These are phyloP conservation scores for Antedon mediterranea DNA, from an alignment of 53 echinoderm and acorn worm species.

Conservation along the genomic window DNA sequence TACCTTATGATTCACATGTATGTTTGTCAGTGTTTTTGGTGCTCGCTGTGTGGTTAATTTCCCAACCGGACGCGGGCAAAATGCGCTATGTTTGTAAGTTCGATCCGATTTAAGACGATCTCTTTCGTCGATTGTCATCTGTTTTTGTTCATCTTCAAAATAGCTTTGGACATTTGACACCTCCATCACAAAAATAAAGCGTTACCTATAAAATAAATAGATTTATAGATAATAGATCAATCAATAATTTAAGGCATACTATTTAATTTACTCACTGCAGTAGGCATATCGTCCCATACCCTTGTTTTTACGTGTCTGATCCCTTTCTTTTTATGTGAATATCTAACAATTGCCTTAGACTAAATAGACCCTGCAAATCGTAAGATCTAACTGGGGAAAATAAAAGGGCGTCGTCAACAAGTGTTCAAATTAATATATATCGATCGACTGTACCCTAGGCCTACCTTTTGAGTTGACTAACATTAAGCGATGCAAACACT, in stretches of 20 bases:
- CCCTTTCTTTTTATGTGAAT: no score
- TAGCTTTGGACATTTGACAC: slow-evolving; percentile 22
- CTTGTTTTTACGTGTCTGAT: no score
- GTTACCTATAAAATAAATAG: neutral
- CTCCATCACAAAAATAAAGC: no score
- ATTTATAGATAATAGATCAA: no score
- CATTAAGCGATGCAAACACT: no score
- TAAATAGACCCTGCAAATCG: no score
- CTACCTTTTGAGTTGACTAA: no score
- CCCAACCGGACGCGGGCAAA: slow-evolving; percentile 2
- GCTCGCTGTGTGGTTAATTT: slow-evolving; percentile 10
- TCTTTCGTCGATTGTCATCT: slow-evolving; percentile 7
- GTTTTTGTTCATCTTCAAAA: slow-evolving; percentile 35
- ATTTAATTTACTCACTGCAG: neutral
- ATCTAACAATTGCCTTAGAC: no score
- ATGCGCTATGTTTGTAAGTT: slow-evolving; percentile 10
- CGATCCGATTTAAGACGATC: slow-evolving; percentile 13
- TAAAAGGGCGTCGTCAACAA: no score
- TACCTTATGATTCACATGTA: slow-evolving; percentile 56
- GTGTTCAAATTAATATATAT: no score
- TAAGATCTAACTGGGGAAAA: no score
- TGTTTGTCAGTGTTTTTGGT: slow-evolving; percentile 38
- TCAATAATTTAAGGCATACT: neutral
- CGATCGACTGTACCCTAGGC: no score
- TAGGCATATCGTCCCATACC: neutral